Evolutionary conservation across 2,113 vertebrate species (phyloP), one percentile per base, ranked within the genome.

Genomic region (Entomyzon cyanotis): DNA sequence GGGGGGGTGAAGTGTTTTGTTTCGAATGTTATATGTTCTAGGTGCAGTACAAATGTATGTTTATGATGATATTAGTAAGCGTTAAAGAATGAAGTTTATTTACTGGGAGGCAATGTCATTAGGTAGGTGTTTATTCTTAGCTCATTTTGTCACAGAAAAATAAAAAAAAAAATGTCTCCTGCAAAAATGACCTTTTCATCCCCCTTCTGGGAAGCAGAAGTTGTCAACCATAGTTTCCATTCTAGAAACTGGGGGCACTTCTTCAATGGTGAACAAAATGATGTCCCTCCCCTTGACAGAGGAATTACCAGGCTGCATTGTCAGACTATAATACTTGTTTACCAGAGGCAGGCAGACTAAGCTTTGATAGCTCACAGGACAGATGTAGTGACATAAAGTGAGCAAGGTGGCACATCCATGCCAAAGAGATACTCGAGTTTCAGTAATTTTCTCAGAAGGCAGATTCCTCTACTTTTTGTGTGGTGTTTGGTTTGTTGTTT

Each of bases 171-270:
- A 56, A 22, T 37, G 21, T 90, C 42, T 69, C 9, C 16, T 37
- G 52, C 17, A 28, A 33, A 52, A 31, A 77, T 63, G 89, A 94
- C 93, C 94, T 94, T 93, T 92, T 78, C 69, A 52, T 84, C 30
- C 30, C 42, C 28, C 46, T 90, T 12, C 68, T 81, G 86, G 49
- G 87, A 90, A 87, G 75, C 42, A 90, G 71, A 84, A 84, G 73
- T 86, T 92, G 68, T 81, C 80, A 92, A 3, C 83, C 1, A 0
- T 55, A 24, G 67, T 81, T 76, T 74, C 16, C 16, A 3, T 75
- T 81, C 21, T 55, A 23, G 60, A 87, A 84, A 75, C 0, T 39
- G 21, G 44, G 50, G 44, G 5, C 60, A 84, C 5, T 37, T 80
- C 64, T 86, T 87, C n/a, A 52, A 60, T 15, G 56, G 31, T 41